phyloP scores from a whole-genome alignment of 2,797 vertebrate species.

The Coranthus polyacanthus region DNA sequence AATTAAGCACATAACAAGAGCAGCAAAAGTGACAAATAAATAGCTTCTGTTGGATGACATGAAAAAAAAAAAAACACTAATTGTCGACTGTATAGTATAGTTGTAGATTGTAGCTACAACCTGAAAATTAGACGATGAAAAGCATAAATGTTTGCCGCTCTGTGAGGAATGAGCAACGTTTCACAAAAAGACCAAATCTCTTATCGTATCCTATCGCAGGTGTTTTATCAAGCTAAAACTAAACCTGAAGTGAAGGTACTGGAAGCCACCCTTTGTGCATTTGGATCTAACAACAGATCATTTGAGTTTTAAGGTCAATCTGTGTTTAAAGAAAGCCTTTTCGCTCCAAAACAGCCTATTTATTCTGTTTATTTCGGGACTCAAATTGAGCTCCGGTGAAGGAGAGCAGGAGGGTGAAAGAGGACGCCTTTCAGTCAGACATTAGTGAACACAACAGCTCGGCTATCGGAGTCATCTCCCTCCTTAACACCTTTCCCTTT shows the following conservation, averaged over 20 bases:
- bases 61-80: neutral
- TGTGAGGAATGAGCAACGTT: neutral
- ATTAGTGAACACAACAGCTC: conserved; percentile 20
- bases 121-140: conserved; percentile 17
- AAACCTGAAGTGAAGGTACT: neutral
- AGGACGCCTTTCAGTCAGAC: conserved; percentile 41
- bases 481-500: conserved; percentile 31
- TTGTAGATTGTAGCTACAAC: conserved; percentile 16
- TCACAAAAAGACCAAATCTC: neutral
- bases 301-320: conserved; percentile 46
- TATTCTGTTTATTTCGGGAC: conserved; percentile 58
- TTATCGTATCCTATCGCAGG: neutral
- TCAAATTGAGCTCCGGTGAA: conserved; percentile 48
- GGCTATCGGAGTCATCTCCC: conserved; percentile 45
- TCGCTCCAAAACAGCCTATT: conserved; percentile 50
- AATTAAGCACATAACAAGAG: neutral
- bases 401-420: conserved; percentile 32
- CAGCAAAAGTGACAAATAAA: neutral
- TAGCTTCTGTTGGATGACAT: neutral
- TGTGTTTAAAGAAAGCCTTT: too few relatives aligned
- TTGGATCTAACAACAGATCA: conserved; percentile 13
- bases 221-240: neutral
- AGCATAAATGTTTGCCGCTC: too few relatives aligned
- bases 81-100: neutral
- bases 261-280: conserved; percentile 17